Evolutionary conservation across 2,888 invertebrate genomes (phyloP), one percentile per base, ranked within the genome.

Genomic region (Liodrosophila aerea): DNA sequence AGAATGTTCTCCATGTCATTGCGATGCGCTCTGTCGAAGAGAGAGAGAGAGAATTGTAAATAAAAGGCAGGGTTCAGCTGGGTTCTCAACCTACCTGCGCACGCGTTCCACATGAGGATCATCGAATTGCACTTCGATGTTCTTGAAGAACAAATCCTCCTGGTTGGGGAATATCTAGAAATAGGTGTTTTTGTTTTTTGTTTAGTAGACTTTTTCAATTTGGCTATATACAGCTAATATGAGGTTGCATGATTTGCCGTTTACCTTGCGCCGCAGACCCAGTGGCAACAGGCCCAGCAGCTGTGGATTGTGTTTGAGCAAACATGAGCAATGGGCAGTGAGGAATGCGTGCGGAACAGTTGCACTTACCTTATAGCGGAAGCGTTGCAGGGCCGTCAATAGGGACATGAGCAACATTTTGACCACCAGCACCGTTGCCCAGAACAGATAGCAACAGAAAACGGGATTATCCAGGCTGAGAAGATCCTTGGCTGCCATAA

Each of bases 1-100:
- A 92, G 88, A 60, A 94, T 93, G 88, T 94, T 94, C 88, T 94
- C 94, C 87, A 94, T 86, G 83, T 94, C 94, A 80, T 94, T 94
- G 80, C 92, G 91, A 86, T 94, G 93, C 2, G 93, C 93, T 76
- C 94, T 94, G 87, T 7, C 90, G 89, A 39, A 53, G 15, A 36
- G n/a, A 15, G 27, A 11, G 29, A 16, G 8, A 18, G 11, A 11
- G n/a, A 18, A 9, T 4, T 11, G 5, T 15, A n/a, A 13, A 12
- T 33, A 7, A 12, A 13, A 12, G 13, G n/a, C n/a, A 13, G 12
- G 36, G 11, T 15, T 4, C 1, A 34, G 30, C 30, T 33, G 22
- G 31, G 18, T 9, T 22, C 1, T 22, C 4, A 11, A 46, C 57
- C 56, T 67, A 90, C 73, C 93, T 83, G 73, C 91, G 85, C 1